Evolutionary conservation across 2,888 invertebrate genomes (phyloP), one percentile per base, ranked within the genome.

Genomic region (Eutolmus rufibarbis): DNA sequence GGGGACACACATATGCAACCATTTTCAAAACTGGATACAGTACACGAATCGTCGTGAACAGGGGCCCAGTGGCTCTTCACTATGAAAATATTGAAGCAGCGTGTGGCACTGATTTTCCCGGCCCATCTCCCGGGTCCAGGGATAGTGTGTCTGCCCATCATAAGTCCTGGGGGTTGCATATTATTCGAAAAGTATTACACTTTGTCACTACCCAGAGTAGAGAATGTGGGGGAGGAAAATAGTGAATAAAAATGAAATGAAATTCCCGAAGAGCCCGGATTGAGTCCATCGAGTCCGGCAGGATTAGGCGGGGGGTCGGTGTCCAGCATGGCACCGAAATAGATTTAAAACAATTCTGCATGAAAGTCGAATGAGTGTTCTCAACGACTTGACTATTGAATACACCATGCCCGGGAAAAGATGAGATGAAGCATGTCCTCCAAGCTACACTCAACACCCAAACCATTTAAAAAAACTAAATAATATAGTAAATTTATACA

Each of bases 181-280:
- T 56, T 56, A 81, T 81, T 57, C 34, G 82, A 66, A 82, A 82
- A 57, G 66, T 82, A 82, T 57, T 66, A 82, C 82, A 82, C n/a
- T 82, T 82, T 82, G 76, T 19, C 40, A 40, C 34, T n/a, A 76
- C 14, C 40, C 40, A 40, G 12, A 37, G 37, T 9, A 31, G 19
- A 9, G 66, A 28, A 66, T 56, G 14, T 23, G 28, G 46, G 9
- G n/a, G n/a, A 16, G n/a, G 43, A 79, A 79, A 78, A 78, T 31
- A 37, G 51, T 51, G 51, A 51, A 82, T 51, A 78, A 37, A 78
- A 37, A 12, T 28, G 43, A 78, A 40, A 82, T 82, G 57, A 37
- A 82, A 37, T 34, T n/a, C 37, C 37, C 23, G 19, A 66, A 23
- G 23, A 51, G 8, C 23, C 9, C 28, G 28, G 12, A 66, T 66